Conservation (phyloP, 2,113 vertebrate species). For the Mus pahari region DNA sequence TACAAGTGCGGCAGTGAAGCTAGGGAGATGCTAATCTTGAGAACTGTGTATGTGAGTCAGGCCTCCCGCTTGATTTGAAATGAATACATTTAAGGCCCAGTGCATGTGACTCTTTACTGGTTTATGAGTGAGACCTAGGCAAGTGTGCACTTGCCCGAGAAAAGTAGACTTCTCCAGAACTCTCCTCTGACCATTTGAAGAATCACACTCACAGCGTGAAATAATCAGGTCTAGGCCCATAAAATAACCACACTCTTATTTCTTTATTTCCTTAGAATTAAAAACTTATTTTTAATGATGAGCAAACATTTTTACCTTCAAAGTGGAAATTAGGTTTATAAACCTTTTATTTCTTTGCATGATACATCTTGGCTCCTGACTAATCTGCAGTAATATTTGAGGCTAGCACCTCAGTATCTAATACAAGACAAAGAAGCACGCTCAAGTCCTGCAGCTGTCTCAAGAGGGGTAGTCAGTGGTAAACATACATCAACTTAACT, state of each 20-base stretch:
- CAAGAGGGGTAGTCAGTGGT: neutral
- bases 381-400: neutral
- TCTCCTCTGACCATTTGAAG: slow-evolving; percentile 14
- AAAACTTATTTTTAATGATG: slow-evolving; percentile 72
- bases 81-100: slow-evolving; percentile 59
- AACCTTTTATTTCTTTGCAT: slow-evolving; percentile 43
- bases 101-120: slow-evolving; percentile 24
- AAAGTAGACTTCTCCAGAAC: slow-evolving; percentile 70
- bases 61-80: slow-evolving; percentile 53
- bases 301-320: slow-evolving; percentile 64
- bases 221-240: slow-evolving; percentile 71
- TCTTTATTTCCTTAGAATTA: slow-evolving; percentile 51
- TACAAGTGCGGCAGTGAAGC: neutral
- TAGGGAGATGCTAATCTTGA: slow-evolving; percentile 51
- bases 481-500: neutral
- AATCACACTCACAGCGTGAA: slow-evolving; percentile 69
- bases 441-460: neutral
- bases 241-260: slow-evolving; percentile 55
- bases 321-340: slow-evolving; percentile 16
- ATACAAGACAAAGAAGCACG: slow-evolving; percentile 43
- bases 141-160: slow-evolving; percentile 63
- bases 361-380: neutral
- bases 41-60: slow-evolving; percentile 64
- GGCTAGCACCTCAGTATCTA: slow-evolving; percentile 16
- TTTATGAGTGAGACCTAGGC: slow-evolving; percentile 46